Evolutionary conservation across 2,113 vertebrate genomes (phyloP), one percentile per base, ranked within the genome.

Genomic region (Pseudolaguvia tuberculata): DNA sequence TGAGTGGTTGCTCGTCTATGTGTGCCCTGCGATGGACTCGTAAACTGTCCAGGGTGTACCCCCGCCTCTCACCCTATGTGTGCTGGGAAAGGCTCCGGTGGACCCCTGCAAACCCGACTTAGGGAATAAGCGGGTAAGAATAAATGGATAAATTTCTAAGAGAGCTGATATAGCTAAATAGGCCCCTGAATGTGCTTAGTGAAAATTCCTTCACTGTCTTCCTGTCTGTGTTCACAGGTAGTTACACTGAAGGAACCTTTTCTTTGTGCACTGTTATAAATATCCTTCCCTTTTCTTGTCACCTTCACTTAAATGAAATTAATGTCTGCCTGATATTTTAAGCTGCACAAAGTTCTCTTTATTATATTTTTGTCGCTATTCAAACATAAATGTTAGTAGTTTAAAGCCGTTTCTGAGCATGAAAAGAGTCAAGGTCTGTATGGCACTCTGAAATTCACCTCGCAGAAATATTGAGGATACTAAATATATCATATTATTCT

Each of bases 321-420:
- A 80, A 70, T 52, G 75, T 74, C 58, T 42, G 57, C 45, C 21
- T 77, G 75, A 58, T 80, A 77, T 80, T 80, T 77, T 74, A 77
- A 74, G 65, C 29, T 48, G 17, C 52, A 21, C 66, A 53, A 70
- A 66, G 75, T 78, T 78, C 58, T 56, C 27, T 74, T 80, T 80
- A 77, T 77, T 77, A 77, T 71, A 70, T 80, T 71, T 51, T 50
- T 31, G 25, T 53, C 62, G 74, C 73, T 50, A 59, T 51, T 66
- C 58, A 78, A 78, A 80, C 71, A 57, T 70, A 80, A 77, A 77
- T 76, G 78, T 70, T 70, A 74, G 65, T 17, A 39, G 51, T 66
- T 53, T 74, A 42, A 50, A 71, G 71, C 27, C 45, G 53, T 72
- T 50, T 73, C 58, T 29, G 59, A 77, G 57, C 65, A 31, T 80